These are phyloP conservation scores for Toxotes lorentzi DNA, from an alignment of 2,797 vertebrate species.

Conservation along the genomic window DNA sequence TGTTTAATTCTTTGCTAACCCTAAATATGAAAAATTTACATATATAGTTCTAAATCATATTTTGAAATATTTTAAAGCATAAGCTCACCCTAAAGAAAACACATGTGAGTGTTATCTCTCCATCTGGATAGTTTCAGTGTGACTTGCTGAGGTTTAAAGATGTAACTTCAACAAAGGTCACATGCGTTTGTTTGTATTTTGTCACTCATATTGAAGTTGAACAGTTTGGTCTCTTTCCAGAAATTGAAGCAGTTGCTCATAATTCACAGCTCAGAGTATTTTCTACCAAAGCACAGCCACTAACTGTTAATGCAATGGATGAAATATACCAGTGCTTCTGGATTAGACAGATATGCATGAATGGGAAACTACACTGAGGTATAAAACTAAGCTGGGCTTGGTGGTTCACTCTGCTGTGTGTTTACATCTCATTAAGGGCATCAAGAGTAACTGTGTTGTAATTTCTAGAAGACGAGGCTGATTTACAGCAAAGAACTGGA, in stretches of 20 bases:
- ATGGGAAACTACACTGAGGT: background rate
- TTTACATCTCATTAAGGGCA: background rate
- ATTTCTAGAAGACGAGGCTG: background rate
- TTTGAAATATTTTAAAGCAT: conserved; percentile 27
- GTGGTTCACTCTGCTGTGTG: conserved; percentile 13
- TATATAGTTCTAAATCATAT: conserved; percentile 15
- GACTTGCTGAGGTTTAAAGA: conserved; percentile 5
- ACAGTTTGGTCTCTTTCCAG: background rate
- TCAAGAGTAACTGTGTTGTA: background rate
- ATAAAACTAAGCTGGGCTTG: background rate
- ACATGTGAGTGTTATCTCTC: conserved; percentile 18
- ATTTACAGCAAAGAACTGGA: background rate
- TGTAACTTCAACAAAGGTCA: conserved; percentile 1
- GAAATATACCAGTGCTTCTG: background rate
- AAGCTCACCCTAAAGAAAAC: conserved; percentile 9
- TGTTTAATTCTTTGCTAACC: conserved; percentile 38
- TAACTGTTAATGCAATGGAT: background rate
- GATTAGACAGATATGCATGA: background rate
- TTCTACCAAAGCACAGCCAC: background rate
- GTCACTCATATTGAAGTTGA: background rate
- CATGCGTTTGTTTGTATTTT: conserved; percentile 1
- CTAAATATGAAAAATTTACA: conserved; percentile 28
- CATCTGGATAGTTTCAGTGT: conserved; percentile 21
- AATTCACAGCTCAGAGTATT: background rate
- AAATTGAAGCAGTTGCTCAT: conserved; percentile 16